Evolutionary conservation across 2,797 vertebrate genomes (phyloP).

Genomic region (Takifugu rubripes): DNA sequence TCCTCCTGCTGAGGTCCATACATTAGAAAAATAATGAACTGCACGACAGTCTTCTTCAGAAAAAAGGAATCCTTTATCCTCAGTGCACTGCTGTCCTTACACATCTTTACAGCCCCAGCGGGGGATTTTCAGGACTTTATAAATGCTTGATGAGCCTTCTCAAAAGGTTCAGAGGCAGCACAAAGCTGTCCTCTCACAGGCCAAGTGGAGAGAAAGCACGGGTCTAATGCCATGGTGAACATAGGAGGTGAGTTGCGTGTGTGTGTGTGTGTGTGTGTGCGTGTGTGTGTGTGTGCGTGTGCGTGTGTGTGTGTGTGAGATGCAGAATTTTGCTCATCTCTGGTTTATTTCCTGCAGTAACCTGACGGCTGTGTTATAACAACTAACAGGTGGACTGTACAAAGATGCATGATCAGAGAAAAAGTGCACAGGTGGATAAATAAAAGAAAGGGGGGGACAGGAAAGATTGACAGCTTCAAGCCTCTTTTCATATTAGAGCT

Average conservation of each 20-base stretch:
- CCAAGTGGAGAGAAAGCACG: slow-evolving; percentile 37
- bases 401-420: background rate
- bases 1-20: slow-evolving; percentile 14
- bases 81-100: slow-evolving; percentile 32
- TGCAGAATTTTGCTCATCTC: background rate
- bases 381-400: background rate
- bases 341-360: background rate
- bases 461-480: slow-evolving; percentile 18
- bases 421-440: slow-evolving; percentile 13
- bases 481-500: slow-evolving; percentile 24
- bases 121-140: slow-evolving; percentile 60
- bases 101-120: slow-evolving; percentile 45
- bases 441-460: slow-evolving; percentile 12
- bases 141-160: slow-evolving; percentile 67
- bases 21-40: slow-evolving; percentile 33
- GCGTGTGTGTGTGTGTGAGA: background rate
- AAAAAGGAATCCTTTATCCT: slow-evolving; percentile 16
- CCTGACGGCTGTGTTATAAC: too few species aligned
- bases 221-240: slow-evolving; percentile 38
- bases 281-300: too few species aligned
- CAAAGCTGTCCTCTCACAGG: slow-evolving; percentile 53
- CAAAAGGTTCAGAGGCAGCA: slow-evolving; percentile 48
- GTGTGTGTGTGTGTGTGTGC: background rate
- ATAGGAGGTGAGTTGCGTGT: slow-evolving; percentile 38
- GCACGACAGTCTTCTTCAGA: slow-evolving; percentile 21